phyloP scores from a whole-genome alignment of 2,888 invertebrate genomes.

The Eupelmus urozonus region DNA sequence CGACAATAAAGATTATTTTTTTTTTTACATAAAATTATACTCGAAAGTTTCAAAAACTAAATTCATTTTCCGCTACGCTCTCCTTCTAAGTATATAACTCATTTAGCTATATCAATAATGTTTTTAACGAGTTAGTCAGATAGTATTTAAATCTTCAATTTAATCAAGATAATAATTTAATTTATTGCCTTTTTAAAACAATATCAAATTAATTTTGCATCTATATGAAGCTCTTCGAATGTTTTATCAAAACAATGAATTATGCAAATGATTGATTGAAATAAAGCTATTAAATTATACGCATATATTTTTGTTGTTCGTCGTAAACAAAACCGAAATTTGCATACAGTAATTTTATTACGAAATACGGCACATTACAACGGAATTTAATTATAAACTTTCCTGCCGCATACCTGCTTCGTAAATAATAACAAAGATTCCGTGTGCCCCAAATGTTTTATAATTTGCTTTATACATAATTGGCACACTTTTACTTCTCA shows the following conservation, averaged over 20 bases:
- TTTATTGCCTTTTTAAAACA: background rate
- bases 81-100: too few species aligned
- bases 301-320: background rate
- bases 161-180: background rate
- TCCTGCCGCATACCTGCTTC: background rate
- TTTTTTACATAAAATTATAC: too few species aligned
- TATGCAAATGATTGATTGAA: conserved; percentile 7
- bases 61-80: too few species aligned
- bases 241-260: background rate
- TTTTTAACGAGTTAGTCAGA: too few species aligned
- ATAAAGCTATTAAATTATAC: conserved; percentile 1
- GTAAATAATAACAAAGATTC: background rate
- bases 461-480: background rate
- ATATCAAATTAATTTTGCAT: conserved; percentile 10
- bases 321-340: conserved; percentile 1
- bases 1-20: too few species aligned
- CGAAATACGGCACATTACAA: background rate
- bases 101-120: too few species aligned
- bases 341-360: background rate
- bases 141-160: too few species aligned
- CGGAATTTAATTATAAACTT: background rate
- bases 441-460: background rate
- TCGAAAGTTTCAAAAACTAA: too few species aligned
- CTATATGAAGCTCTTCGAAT: background rate
- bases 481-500: conserved; percentile 9